Evolutionary conservation across 2,888 invertebrate genomes (phyloP).

Genomic region (Psococerastis gibbosa): DNA sequence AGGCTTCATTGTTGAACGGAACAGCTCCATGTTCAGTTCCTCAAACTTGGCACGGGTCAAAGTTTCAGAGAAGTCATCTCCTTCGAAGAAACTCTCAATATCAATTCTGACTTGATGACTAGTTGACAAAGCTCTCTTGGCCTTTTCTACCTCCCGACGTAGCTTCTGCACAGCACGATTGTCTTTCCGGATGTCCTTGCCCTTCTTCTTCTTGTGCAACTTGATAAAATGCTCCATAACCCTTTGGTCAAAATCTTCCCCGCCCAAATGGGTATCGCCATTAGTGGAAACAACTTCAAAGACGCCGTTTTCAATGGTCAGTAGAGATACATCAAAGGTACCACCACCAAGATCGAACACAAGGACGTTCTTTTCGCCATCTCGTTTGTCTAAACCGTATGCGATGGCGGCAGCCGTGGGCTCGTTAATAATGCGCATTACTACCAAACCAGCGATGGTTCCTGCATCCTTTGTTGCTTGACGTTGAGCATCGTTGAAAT

Average conservation of each 20-base stretch:
- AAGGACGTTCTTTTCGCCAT: conserved; percentile 93
- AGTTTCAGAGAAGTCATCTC: conserved; percentile 96
- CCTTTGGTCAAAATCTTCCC: conserved; percentile 96
- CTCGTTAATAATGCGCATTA: conserved; percentile 95
- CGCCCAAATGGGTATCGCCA: conserved; percentile 95
- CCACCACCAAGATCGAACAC: conserved; percentile 99
- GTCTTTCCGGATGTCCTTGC: conserved; percentile 89
- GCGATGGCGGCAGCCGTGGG: conserved; percentile 95
- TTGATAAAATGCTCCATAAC: conserved; percentile 99
- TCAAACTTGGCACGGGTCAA: conserved; percentile 97
- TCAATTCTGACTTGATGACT: conserved; percentile 94
- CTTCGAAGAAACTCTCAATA: conserved; percentile 96
- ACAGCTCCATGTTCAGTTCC: conserved; percentile 86
- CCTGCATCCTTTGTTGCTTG: conserved; percentile 99
- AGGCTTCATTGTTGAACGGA: conserved; percentile 84
- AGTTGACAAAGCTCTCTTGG: conserved; percentile 86
- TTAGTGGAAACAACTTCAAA: conserved; percentile 87
- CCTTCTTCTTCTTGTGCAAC: conserved; percentile 96
- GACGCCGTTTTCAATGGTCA: conserved; percentile 97
- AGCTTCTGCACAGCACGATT: conserved; percentile 90
- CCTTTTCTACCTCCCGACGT: conserved; percentile 93
- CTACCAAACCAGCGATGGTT: conserved; percentile 76
- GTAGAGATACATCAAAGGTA: conserved; percentile 94
- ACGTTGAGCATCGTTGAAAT: conserved; percentile 99
- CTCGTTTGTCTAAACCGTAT: conserved; percentile 90